These are phyloP conservation scores for Anabacerthia variegaticeps DNA, from an alignment of 2,797 vertebrate genomes.

Conservation along the genomic window DNA sequence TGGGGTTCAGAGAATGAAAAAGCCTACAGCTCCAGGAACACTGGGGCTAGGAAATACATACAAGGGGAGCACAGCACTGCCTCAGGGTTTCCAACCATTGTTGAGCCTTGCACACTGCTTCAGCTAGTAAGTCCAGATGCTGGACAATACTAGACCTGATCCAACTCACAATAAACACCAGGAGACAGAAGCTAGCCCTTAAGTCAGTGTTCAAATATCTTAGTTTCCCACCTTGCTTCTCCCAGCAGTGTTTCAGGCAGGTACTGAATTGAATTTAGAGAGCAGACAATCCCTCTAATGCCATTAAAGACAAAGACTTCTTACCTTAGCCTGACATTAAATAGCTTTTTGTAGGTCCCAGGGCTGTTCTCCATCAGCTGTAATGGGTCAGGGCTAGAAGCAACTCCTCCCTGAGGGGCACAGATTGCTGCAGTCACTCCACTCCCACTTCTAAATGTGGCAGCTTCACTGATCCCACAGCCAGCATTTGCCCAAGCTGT, in stretches of 20 bases:
- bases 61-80: background rate
- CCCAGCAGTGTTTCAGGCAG: background rate
- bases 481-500: background rate
- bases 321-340: background rate
- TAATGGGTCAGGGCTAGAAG: background rate
- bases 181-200: background rate
- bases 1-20: background rate
- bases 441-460: accelerated
- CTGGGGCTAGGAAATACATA: background rate
- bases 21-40: background rate
- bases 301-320: background rate
- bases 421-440: background rate
- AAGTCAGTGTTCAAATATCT: background rate
- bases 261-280: background rate
- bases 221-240: background rate
- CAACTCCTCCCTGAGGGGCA: background rate
- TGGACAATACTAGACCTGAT: background rate
- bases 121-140: background rate
- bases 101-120: background rate
- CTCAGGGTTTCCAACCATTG: background rate
- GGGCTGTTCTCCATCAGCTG: background rate
- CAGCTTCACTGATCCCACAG: background rate
- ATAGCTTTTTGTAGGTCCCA: background rate
- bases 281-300: background rate
- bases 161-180: background rate